phyloP scores from a whole-genome alignment of 2,797 vertebrate genomes.

The Leuciscus waleckii region DNA sequence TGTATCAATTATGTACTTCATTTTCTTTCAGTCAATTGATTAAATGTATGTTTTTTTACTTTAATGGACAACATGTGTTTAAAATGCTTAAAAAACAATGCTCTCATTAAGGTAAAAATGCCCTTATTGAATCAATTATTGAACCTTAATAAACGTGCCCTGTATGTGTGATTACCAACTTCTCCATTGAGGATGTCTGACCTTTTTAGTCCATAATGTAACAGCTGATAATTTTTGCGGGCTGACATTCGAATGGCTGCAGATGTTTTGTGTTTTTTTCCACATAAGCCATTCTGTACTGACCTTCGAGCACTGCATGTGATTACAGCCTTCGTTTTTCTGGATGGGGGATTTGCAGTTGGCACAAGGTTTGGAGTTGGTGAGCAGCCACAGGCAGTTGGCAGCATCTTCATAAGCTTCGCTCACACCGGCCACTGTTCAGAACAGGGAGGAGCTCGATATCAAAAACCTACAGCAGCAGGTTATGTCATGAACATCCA shows the following conservation, averaged over 20 bases:
- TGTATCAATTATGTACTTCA: neutral
- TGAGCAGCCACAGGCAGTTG: conserved; percentile 96
- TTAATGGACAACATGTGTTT: neutral
- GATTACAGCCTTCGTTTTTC: conserved; percentile 99
- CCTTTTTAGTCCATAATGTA: neutral
- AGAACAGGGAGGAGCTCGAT: conserved; percentile 18
- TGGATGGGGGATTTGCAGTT: conserved; percentile 99
- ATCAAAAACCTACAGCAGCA: neutral
- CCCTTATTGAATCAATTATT: neutral
- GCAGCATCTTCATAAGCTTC: conserved; percentile 97
- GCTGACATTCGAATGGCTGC: neutral
- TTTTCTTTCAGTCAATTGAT: neutral
- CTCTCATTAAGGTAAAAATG: neutral
- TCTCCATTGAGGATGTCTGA: conserved; percentile 1
- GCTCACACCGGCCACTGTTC: conserved; percentile 92
- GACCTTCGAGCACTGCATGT: conserved; percentile 97
- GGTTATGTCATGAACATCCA: neutral
- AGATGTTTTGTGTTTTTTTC: neutral
- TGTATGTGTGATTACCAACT: neutral
- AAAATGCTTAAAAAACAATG: neutral
- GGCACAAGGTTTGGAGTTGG: conserved; percentile 95
- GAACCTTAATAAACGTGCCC: neutral
- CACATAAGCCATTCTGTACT: conserved; percentile 9
- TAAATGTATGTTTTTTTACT: neutral
- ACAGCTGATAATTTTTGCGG: neutral